A percentile compares a stretch with the other conserved stretches of the same genome.
Conservation (phyloP, 2,113 vertebrate species). For the Serinus canaria region DNA sequence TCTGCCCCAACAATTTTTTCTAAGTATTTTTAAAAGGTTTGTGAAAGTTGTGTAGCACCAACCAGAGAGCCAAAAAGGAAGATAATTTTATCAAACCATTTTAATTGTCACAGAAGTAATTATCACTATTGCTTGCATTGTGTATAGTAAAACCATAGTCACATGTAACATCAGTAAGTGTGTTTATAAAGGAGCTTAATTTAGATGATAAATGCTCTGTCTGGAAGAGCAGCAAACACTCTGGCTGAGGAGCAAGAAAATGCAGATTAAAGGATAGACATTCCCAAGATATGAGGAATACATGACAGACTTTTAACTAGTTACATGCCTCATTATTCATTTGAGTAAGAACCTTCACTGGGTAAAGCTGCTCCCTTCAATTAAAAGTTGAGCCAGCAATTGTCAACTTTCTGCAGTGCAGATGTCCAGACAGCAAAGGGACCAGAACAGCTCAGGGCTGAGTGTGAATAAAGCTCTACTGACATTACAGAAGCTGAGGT, state of each 20-base stretch:
- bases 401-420: neutral
- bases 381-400: neutral
- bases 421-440: neutral
- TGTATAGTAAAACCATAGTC: neutral
- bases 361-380: neutral
- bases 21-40: neutral
- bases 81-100: neutral
- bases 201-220: neutral
- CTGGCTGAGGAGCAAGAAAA: neutral
- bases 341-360: neutral
- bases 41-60: neutral
- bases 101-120: neutral
- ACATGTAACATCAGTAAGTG: neutral
- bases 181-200: neutral
- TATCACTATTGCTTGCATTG: neutral
- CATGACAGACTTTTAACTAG: neutral
- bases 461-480: neutral
- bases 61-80: neutral
- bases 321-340: neutral
- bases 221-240: neutral
- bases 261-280: neutral
- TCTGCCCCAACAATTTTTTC: neutral
- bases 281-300: neutral
- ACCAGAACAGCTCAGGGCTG: neutral
- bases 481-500: neutral